These are phyloP conservation scores for Paramisgurnus dabryanus DNA, from an alignment of 2,113 vertebrate genomes.

Conservation along the genomic window DNA sequence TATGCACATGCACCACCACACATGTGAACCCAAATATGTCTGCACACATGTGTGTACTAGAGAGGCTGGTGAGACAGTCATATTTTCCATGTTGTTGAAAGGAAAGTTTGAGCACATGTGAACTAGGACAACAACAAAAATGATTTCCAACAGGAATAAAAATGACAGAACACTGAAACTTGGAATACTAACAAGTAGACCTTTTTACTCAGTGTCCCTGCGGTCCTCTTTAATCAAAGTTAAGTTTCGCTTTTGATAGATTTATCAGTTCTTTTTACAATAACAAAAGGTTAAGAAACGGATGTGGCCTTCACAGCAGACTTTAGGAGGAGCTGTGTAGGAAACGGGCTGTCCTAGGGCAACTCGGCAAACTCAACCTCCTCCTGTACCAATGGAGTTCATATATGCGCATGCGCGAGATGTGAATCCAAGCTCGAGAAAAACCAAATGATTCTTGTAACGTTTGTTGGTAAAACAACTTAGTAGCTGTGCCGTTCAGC, in stretches of 20 bases:
- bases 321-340: slow-evolving; percentile 10
- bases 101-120: neutral
- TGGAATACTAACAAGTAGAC: neutral
- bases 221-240: neutral
- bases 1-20: no score
- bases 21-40: no score
- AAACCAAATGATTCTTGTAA: neutral
- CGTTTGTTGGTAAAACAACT: neutral
- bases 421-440: neutral
- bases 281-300: slow-evolving; percentile 32
- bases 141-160: neutral
- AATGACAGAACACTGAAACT: neutral
- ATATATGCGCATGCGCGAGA: slow-evolving; percentile 23
- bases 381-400: neutral
- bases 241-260: neutral
- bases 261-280: slow-evolving; percentile 18
- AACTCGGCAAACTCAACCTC: slow-evolving; percentile 15
- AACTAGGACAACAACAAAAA: neutral
- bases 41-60: no score
- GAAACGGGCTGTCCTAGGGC: slow-evolving; percentile 40
- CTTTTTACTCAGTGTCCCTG: neutral
- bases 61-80: neutral
- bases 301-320: slow-evolving; percentile 30
- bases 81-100: neutral
- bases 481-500: neutral